These are phyloP conservation scores for Centropyge bicolor DNA, from an alignment of 2,797 vertebrate species.

Conservation along the genomic window DNA sequence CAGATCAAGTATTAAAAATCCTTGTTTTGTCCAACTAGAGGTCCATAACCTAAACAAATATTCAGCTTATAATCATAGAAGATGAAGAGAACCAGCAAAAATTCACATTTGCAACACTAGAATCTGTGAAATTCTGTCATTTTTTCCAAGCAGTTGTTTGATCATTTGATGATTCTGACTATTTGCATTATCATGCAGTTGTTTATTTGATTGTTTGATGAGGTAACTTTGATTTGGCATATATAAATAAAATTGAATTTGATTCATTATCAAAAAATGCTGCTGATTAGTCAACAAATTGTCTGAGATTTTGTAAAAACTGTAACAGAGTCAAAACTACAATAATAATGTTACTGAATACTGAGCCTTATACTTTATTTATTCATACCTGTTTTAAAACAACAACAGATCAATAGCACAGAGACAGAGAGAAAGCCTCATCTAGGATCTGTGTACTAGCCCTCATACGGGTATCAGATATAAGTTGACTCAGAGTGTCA, in stretches of 20 bases:
- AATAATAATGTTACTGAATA: background rate
- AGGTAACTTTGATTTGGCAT: too few relatives aligned
- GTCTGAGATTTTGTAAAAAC: background rate
- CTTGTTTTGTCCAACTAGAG: background rate
- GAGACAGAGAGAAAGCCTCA: conserved; percentile 27
- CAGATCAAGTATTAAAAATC: background rate
- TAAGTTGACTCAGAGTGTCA: conserved; percentile 44
- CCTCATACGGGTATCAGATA: conserved; percentile 38
- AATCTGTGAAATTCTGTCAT: background rate
- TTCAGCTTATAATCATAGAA: background rate
- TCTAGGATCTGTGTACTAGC: conserved; percentile 18
- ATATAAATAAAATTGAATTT: background rate
- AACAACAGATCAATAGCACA: conserved; percentile 33
- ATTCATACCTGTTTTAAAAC: background rate
- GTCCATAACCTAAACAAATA: background rate
- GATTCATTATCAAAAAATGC: background rate
- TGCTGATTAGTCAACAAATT: background rate
- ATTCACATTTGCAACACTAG: background rate
- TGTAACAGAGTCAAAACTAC: background rate
- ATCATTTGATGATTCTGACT: background rate
- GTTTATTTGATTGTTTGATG: too few relatives aligned
- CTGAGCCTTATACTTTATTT: background rate
- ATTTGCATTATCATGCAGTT: too few relatives aligned
- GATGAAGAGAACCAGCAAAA: background rate
- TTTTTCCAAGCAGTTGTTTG: background rate